Percentiles rank a stretch among this genome's conserved stretches.
Evolutionary conservation across 2,888 invertebrate genomes (phyloP).

Genomic region (Cerastis rubricosa): DNA sequence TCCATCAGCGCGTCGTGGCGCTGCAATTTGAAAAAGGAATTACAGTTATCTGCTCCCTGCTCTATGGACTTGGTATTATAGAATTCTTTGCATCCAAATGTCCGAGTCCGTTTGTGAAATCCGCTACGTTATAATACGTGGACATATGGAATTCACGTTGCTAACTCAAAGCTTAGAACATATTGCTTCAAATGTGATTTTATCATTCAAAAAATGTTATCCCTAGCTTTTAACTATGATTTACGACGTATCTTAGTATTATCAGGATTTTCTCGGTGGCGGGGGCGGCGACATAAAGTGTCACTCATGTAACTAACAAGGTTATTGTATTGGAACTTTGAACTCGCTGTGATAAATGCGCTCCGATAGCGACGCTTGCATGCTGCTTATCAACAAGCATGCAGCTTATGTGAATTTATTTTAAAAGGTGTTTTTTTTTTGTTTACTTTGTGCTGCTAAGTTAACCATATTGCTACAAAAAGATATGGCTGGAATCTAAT

Average conservation of each 20-base stretch:
- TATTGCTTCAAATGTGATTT: conserved; percentile 3
- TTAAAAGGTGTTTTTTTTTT: background rate
- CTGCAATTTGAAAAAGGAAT: conserved; percentile 84
- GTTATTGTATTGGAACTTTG: conserved; percentile 84
- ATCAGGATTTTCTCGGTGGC: conserved; percentile 36
- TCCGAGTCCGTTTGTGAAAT: conserved; percentile 30
- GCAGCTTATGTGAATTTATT: conserved; percentile 35
- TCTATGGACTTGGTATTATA: conserved; percentile 70
- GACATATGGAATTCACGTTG: conserved; percentile 16
- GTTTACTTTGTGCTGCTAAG: background rate
- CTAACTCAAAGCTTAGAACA: background rate
- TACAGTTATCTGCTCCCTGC: conserved; percentile 76
- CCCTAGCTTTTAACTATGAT: conserved; percentile 20
- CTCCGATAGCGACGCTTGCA: conserved; percentile 75
- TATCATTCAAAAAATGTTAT: background rate
- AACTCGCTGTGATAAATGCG: conserved; percentile 83
- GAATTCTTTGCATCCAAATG: conserved; percentile 64
- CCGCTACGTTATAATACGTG: conserved; percentile 11
- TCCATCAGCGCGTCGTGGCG: conserved; percentile 83
- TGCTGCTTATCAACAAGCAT: conserved; percentile 77
- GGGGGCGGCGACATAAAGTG: conserved; percentile 58
- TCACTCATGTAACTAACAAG: conserved; percentile 70
- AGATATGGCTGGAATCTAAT: background rate
- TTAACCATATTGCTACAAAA: background rate
- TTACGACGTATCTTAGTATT: conserved; percentile 40